These are phyloP conservation scores for Chionomys nivalis DNA, from an alignment of 2,113 vertebrate species.

Conservation along the genomic window DNA sequence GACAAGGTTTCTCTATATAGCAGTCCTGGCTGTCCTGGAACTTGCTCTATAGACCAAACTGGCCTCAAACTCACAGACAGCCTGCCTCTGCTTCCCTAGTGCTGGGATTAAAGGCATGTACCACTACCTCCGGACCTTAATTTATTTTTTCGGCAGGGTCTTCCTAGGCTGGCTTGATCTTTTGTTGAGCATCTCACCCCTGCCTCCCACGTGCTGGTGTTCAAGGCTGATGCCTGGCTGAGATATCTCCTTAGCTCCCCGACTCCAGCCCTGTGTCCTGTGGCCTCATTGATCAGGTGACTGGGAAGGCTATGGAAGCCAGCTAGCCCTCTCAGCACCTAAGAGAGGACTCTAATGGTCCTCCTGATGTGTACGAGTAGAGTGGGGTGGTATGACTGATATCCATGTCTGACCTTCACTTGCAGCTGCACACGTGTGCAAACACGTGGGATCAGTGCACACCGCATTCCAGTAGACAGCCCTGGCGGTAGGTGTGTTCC, in stretches of 20 bases:
- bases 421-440: neutral
- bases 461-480: neutral
- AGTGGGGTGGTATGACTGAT: neutral
- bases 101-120: no score
- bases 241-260: neutral
- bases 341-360: no score
- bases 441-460: no score
- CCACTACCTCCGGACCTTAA: no score
- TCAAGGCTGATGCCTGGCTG: no score
- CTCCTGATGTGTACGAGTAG: neutral
- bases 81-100: no score
- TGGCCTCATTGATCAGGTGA: neutral
- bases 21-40: no score
- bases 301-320: neutral
- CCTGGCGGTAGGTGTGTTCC: neutral
- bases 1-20: no score
- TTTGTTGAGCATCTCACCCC: no score
- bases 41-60: no score
- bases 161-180: neutral
- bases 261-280: neutral
- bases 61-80: no score
- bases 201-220: neutral
- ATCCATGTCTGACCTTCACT: neutral
- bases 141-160: neutral
- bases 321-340: fast-evolving